A percentile compares a stretch with the other conserved stretches of the same genome.
Evolutionary conservation across 2,113 vertebrate genomes (phyloP).

Genomic region (Hystrix cristata): DNA sequence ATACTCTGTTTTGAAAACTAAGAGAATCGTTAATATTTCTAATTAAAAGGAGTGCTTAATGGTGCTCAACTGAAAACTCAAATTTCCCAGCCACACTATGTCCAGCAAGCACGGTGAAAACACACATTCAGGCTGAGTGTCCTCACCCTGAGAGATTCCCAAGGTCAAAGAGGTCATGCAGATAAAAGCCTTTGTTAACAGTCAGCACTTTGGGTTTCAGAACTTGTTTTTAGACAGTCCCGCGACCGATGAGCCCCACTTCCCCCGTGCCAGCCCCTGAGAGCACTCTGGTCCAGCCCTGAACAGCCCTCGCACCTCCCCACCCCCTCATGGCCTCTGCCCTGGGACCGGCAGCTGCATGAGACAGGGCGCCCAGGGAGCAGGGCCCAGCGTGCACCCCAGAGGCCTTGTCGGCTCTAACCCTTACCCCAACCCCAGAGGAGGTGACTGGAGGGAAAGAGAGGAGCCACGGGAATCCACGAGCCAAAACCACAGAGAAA

Average conservation of each 20-base stretch:
- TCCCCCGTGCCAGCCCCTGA: not conserved
- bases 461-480: not conserved
- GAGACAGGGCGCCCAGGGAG: not conserved
- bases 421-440: not conserved
- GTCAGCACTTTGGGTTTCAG: not conserved
- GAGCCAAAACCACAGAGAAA: slow-evolving; percentile 62
- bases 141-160: fast-evolving
- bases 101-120: not conserved
- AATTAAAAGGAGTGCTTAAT: too few relatives aligned
- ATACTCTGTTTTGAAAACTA: not conserved
- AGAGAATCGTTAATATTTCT: not conserved
- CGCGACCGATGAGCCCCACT: not conserved
- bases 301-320: too few relatives aligned
- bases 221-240: not conserved
- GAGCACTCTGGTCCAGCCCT: fast-evolving
- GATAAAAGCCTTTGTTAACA: not conserved
- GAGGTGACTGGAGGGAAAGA: not conserved
- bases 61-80: not conserved
- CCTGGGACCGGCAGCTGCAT: not conserved
- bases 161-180: not conserved
- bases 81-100: too few relatives aligned
- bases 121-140: not conserved
- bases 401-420: fast-evolving
- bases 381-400: not conserved
- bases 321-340: not conserved